Base-by-base conservation (phyloP, 2,888 invertebrate genomes). In the Sinelater perroti region DNA sequence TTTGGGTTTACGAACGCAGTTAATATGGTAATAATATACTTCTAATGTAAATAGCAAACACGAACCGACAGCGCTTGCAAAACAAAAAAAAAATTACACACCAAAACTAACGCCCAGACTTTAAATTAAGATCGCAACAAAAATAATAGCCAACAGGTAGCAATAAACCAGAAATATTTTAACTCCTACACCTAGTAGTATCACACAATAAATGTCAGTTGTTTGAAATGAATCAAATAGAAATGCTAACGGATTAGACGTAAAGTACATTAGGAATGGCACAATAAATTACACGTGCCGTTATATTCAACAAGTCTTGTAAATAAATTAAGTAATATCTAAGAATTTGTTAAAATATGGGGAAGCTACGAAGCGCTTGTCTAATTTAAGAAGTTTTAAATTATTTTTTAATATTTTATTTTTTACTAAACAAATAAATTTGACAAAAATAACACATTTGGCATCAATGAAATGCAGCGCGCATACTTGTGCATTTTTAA, bases 21-120 rank as follows among this genome's bases (percentile, higher is more conserved):
- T 52, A 52, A 52, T 49, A 49, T n/a, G 40, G 40, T 51, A 45
- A 51, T 51, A 28, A 51, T 31, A 33, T 13, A 13, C 45, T 21
- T 42, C 7, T 10, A 5, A 20, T 20, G 21, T 2, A 20, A 20
- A 14, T 33, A 11, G 14, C 11, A 7, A n/a, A 14, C 5, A 31
- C n/a, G 31, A n/a, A n/a, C n/a, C n/a, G n/a, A n/a, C n/a, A n/a
- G n/a, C n/a, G n/a, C n/a, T n/a, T n/a, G n/a, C n/a, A n/a, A n/a
- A n/a, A n/a, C n/a, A n/a, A 24, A 4, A 28, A 28, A 35, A 7
- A 11, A 3, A 35, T 8, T 4, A 1, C 3, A 8, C n/a, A 2
- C 1, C 7, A 14, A 3, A 35, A 17, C 18, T 35, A 3, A 35
- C 35, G n/a, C 11, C 1, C 10, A 1, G 1, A 30, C 11, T 30